Conservation (phyloP, 2,888 invertebrate species). For the Mactromeris polynyma region DNA sequence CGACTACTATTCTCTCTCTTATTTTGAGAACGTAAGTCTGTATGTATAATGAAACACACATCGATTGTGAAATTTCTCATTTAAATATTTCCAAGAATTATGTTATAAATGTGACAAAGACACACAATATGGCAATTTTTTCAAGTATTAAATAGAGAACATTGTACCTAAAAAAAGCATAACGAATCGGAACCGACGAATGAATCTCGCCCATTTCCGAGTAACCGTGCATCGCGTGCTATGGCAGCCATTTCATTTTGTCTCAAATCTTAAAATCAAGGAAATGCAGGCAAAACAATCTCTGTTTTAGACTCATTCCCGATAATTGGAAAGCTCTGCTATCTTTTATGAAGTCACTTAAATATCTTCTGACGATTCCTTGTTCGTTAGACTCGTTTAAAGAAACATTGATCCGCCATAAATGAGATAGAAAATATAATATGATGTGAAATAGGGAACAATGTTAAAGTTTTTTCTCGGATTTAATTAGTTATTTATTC, state of each 20-base stretch:
- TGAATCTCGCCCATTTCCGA: constrained; percentile 15
- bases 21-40: too few species aligned
- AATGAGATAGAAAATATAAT: not conserved
- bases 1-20: too few species aligned
- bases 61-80: not conserved
- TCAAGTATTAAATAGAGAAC: not conserved
- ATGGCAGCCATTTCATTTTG: constrained; percentile 9
- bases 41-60: too few species aligned
- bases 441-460: not conserved
- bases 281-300: constrained; percentile 14
- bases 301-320: constrained; percentile 26
- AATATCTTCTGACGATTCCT: constrained; percentile 28
- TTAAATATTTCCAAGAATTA: not conserved
- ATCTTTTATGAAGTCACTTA: constrained; percentile 33
- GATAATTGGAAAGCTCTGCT: constrained; percentile 52
- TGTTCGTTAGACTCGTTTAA: not conserved
- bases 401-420: not conserved
- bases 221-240: constrained; percentile 27
- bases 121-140: not conserved
- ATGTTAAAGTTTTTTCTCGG: not conserved
- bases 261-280: constrained; percentile 18
- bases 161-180: not conserved
- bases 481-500: constrained; percentile 59
- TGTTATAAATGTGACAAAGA: not conserved
- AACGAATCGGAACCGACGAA: constrained; percentile 4